Evolutionary conservation across 2,113 vertebrate species (phyloP), one percentile per base, ranked within the genome.

Genomic region (Ictidomys tridecemlineatus): DNA sequence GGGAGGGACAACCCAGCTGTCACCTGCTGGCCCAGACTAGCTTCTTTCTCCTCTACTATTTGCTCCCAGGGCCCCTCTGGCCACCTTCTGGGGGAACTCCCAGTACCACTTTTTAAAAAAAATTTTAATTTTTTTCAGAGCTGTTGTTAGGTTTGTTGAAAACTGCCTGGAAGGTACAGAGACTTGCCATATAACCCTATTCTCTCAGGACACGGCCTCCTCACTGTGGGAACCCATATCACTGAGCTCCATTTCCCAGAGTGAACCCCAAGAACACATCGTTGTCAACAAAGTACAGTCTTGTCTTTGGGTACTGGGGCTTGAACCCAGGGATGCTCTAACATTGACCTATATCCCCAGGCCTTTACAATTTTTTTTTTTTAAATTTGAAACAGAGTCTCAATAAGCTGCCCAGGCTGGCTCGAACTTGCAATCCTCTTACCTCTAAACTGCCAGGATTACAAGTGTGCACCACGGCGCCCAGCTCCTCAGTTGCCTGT

Each of bases 1-100:
- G 90, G 95, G 67, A 97, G 74, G 67, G 88, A 87, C 86, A 56
- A 18, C 58, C 51, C 78, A 82, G 83, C 92, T 86, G 72, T 94
- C 90, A 11, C 92, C 76, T 48, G 77, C 82, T 77, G 83, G 85
- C 65, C 77, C 69, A 77, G 83, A 76, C 88, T 65, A 48, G 70
- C 32, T 56, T 34, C 63, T 48, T 91, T 93, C 70, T 65, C 58
- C 65, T 45, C 42, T n/a, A 24, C 28, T 1, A 1, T 37, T 42
- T 51, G 30, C 78, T 82, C 39, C 51, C 13, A 13, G 72, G n/a
- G 42, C 2, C 56, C 76, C 61, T 45, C 63, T 78, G 79, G 39
- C 48, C 17, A 26, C 58, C 69, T 94, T 70, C 74, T 69, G 73
- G 78, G 16, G 51, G 51, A 63, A 24, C 61, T 26, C 56, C 24